A percentile compares a stretch with the other conserved stretches of the same genome.
Conservation (phyloP, 64 coral and sea anemone species). For the Dendrophyllia cribrosa region DNA sequence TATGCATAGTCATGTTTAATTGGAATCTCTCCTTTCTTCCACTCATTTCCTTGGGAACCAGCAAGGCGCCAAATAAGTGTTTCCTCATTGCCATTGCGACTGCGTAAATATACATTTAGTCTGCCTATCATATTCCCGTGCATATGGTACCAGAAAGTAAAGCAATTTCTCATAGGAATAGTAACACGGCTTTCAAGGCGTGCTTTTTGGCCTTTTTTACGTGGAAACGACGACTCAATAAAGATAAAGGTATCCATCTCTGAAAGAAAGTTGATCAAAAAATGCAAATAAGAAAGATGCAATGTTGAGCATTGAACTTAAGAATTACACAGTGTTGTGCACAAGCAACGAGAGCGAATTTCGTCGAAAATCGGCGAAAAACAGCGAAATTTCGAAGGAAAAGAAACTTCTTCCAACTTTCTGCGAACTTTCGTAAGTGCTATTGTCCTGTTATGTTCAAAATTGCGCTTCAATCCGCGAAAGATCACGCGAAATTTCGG, state of each 20-base stretch:
- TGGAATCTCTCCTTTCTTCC: constrained; percentile 53
- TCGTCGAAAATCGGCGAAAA: no score
- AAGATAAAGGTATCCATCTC: constrained; percentile 3
- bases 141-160: constrained; percentile 54
- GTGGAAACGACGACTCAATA: constrained; percentile 15
- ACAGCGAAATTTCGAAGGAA: no score
- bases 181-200: constrained; percentile 12
- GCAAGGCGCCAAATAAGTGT: constrained; percentile 57
- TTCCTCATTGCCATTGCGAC: background rate
- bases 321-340: no score
- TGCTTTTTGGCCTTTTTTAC: background rate
- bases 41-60: constrained; percentile 25
- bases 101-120: constrained; percentile 40
- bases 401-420: no score
- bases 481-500: no score
- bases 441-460: no score
- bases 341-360: no score
- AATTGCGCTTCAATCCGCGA: no score
- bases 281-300: background rate
- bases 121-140: constrained; percentile 36
- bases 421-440: no score
- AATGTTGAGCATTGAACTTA: no score
- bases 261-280: background rate
- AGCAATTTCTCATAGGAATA: constrained; percentile 39
- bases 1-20: constrained; percentile 17